A percentile compares a stretch with the other conserved stretches of the same genome.
Conservation (phyloP, 2,797 vertebrate genomes). For the Myotis myotis region DNA sequence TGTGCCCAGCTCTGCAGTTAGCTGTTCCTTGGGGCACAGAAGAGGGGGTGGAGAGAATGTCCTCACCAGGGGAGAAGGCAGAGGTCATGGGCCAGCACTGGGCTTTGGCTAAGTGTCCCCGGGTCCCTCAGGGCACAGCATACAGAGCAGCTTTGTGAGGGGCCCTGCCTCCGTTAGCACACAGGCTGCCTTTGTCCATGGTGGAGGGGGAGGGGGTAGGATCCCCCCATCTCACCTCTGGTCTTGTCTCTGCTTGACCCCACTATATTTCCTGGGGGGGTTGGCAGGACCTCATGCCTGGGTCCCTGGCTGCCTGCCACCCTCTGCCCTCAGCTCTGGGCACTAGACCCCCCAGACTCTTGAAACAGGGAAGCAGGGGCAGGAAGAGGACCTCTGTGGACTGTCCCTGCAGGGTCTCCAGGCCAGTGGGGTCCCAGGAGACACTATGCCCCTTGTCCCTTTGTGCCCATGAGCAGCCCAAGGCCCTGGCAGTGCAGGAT, state of each 20-base stretch:
- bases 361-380: neutral
- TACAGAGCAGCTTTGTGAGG: conserved; percentile 67
- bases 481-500: neutral
- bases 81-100: conserved; percentile 56
- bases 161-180: conserved; percentile 30
- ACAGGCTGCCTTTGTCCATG: conserved; percentile 70
- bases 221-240: conserved; percentile 8
- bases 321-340: neutral
- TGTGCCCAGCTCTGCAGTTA: neutral
- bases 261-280: neutral
- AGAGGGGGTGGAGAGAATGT: neutral
- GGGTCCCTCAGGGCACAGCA: conserved; percentile 55
- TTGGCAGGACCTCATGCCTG: neutral
- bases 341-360: conserved; percentile 4
- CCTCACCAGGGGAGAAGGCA: conserved; percentile 18
- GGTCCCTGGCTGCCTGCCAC: neutral
- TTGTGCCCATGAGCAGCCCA: neutral
- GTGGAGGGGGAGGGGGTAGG: neutral
- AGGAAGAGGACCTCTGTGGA: neutral
- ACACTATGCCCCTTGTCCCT: neutral
- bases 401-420: neutral
- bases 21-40: conserved; percentile 32
- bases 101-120: conserved; percentile 3
- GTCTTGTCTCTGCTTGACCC: conserved; percentile 43
- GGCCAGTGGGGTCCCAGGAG: neutral